Percentiles rank a stretch among this genome's conserved stretches.
Evolutionary conservation across 2,888 invertebrate species (phyloP).

Genomic region (Macrophya annulata): DNA sequence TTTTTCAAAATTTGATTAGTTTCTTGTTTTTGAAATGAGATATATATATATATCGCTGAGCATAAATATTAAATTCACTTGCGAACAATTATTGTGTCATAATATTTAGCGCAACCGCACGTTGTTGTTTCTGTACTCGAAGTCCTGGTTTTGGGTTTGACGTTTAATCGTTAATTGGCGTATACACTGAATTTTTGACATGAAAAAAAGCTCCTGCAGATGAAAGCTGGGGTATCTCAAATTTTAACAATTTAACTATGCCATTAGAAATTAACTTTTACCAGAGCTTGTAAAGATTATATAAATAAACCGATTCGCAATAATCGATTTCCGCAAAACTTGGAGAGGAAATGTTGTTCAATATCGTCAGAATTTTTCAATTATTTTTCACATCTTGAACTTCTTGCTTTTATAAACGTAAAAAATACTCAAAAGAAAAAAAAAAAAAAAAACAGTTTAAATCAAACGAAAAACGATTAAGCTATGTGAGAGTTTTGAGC

Average conservation of each 20-base stretch:
- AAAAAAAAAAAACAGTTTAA: too few species aligned
- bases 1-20: background rate
- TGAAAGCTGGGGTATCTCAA: background rate
- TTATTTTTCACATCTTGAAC: background rate
- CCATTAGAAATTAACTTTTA: too few species aligned
- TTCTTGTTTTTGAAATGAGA: background rate
- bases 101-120: background rate
- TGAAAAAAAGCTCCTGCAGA: background rate
- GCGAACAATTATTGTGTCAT: background rate
- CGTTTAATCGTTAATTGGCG: background rate
- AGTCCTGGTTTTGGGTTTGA: background rate
- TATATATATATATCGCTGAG: background rate
- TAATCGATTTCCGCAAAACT: background rate
- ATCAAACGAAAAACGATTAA: background rate
- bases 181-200: background rate
- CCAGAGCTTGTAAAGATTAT: background rate
- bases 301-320: background rate
- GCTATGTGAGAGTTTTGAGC: background rate
- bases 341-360: too few species aligned
- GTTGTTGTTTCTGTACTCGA: background rate
- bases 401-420: background rate
- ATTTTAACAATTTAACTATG: background rate
- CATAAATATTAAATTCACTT: background rate
- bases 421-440: too few species aligned
- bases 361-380: background rate